Percentiles rank a stretch among this genome's conserved stretches.
Evolutionary conservation across 2,888 invertebrate species (phyloP).

Genomic region (Mesoligia furuncula): DNA sequence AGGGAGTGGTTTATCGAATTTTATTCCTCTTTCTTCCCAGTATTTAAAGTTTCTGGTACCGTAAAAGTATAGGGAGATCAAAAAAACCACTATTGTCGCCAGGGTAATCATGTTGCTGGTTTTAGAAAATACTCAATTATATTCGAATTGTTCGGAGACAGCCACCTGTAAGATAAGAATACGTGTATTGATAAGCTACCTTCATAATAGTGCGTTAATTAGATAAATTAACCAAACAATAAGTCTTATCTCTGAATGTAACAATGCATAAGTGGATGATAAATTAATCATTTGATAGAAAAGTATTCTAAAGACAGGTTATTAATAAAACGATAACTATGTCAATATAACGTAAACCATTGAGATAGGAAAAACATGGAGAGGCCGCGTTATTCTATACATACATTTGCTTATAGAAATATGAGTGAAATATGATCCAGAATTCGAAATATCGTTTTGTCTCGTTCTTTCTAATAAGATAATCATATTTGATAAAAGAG

Average conservation of each 20-base stretch:
- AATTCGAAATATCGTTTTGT: too few species aligned
- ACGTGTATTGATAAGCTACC: neutral
- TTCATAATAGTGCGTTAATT: neutral
- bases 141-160: neutral
- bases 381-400: too few species aligned
- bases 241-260: neutral
- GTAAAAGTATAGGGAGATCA: constrained; percentile 53
- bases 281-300: neutral
- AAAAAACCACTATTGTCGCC: constrained; percentile 28
- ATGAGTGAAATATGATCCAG: too few species aligned
- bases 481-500: too few species aligned
- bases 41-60: constrained; percentile 59
- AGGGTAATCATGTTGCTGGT: constrained; percentile 35
- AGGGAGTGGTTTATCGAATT: constrained; percentile 52
- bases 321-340: neutral
- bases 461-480: too few species aligned
- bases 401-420: too few species aligned
- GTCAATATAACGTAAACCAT: too few species aligned
- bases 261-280: neutral
- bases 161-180: constrained; percentile 32
- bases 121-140: neutral
- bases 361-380: too few species aligned
- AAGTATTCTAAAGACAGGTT: neutral
- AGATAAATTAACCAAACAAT: neutral
- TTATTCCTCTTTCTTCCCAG: constrained; percentile 62